Evolutionary conservation across 2,113 vertebrate species (phyloP).

Genomic region (Tauraco erythrolophus): DNA sequence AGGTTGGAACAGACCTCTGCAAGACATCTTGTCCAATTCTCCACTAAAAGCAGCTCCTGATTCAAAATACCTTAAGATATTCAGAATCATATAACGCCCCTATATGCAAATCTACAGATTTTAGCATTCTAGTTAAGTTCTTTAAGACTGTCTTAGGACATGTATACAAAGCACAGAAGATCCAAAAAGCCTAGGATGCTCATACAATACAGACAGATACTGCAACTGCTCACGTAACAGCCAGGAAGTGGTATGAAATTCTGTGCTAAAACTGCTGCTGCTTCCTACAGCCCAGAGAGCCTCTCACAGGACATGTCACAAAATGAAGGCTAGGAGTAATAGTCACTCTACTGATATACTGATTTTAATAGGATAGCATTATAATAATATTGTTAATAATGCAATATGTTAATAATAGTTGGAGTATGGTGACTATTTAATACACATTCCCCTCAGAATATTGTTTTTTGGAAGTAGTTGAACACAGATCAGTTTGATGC

Average conservation of each 20-base stretch:
- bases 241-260: background rate
- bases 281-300: background rate
- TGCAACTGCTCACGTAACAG: background rate
- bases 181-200: background rate
- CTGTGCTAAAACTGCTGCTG: background rate
- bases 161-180: background rate
- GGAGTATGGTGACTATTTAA: background rate
- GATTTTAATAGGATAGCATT: constrained; percentile 50
- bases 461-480: background rate
- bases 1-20: background rate
- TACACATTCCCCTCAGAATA: background rate
- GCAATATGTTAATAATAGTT: constrained; percentile 22
- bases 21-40: background rate
- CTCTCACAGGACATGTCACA: background rate
- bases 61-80: background rate
- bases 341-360: constrained; percentile 41
- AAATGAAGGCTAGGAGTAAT: background rate
- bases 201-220: background rate
- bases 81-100: background rate
- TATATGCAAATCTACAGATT: background rate
- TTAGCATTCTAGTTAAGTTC: background rate
- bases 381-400: constrained; percentile 42
- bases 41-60: background rate
- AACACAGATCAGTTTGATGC: background rate
- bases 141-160: background rate